Percentiles rank a stretch among this genome's conserved stretches.
These are phyloP conservation scores for Nemurella pictetii DNA, from an alignment of 2,888 invertebrate species.

Conservation along the genomic window DNA sequence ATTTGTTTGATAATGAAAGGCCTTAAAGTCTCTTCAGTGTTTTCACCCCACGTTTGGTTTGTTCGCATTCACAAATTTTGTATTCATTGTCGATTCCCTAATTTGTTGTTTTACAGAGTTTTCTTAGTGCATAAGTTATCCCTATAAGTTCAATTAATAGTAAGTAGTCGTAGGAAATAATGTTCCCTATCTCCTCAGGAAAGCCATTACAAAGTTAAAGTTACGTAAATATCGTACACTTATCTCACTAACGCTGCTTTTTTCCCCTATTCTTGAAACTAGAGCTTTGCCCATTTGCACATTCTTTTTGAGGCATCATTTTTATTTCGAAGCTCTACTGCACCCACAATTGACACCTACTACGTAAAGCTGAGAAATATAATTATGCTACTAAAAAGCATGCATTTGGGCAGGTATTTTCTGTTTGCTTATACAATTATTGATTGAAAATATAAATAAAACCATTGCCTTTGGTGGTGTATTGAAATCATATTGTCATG, in stretches of 20 bases:
- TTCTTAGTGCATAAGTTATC: background rate
- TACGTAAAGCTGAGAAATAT: slow-evolving; percentile 1
- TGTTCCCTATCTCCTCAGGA: background rate
- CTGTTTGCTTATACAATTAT: background rate
- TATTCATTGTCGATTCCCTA: background rate
- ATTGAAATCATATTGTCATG: background rate
- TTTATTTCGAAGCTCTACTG: background rate
- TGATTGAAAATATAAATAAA: background rate
- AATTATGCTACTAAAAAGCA: background rate
- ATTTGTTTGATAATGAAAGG: background rate
- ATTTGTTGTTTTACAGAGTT: background rate
- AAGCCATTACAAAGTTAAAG: background rate
- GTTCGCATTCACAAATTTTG: background rate
- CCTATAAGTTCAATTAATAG: background rate
- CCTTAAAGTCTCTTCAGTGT: background rate
- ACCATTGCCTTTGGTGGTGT: slow-evolving; percentile 27
- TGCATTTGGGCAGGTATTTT: background rate
- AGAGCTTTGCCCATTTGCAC: background rate
- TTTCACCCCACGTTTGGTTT: background rate
- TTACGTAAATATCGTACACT: background rate
- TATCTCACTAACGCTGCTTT: background rate
- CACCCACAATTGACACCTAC: slow-evolving; percentile 19
- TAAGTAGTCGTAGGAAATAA: background rate
- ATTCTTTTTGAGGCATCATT: background rate
- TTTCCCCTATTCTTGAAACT: background rate